Conservation (phyloP, 2,797 vertebrate genomes). For the Eulemur coronatus region DNA sequence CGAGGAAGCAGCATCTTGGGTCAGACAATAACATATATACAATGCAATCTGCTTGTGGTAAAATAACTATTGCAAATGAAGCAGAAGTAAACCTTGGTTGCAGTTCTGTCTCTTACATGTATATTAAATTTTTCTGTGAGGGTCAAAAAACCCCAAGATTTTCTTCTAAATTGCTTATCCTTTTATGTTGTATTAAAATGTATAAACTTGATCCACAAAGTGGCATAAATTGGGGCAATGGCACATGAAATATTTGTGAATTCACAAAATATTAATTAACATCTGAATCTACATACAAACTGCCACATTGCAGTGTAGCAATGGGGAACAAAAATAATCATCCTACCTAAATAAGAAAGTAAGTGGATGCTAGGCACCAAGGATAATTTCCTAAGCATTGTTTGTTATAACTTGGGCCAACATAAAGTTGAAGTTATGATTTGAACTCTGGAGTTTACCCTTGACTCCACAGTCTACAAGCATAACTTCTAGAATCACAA, state of each 20-base stretch:
- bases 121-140: background rate
- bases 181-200: constrained; percentile 27
- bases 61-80: background rate
- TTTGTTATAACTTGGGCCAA: background rate
- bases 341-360: background rate
- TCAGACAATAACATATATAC: background rate
- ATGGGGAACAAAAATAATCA: background rate
- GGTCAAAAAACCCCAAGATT: background rate
- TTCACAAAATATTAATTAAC: background rate
- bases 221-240: background rate
- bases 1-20: background rate
- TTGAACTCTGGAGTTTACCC: background rate
- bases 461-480: background rate
- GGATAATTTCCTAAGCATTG: background rate
- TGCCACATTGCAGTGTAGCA: background rate
- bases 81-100: background rate
- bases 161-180: background rate
- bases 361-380: background rate
- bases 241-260: background rate
- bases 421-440: background rate
- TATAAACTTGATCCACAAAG: background rate
- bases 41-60: background rate
- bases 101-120: background rate
- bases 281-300: background rate
- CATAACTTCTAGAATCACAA: background rate